phyloP scores from a whole-genome alignment of 2,113 vertebrate genomes.

The Symphodus melops region DNA sequence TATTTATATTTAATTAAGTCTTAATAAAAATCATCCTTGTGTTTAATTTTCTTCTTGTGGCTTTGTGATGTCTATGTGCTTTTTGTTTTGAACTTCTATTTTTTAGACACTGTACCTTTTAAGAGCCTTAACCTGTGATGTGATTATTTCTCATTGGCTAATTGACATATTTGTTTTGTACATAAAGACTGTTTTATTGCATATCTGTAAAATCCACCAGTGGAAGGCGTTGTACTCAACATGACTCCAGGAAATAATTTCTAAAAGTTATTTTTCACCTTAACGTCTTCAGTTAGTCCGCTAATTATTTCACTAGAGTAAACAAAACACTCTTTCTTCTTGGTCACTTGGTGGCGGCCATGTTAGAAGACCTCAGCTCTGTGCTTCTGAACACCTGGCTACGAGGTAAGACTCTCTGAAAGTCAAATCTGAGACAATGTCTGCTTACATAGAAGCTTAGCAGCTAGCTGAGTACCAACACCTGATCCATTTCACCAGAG shows the following conservation, averaged over 20 bases:
- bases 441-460: background rate
- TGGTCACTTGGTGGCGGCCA: background rate
- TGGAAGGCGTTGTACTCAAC: background rate
- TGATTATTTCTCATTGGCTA: slow-evolving; percentile 4
- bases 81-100: background rate
- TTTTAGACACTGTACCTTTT: background rate
- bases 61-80: no score
- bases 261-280: background rate
- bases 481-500: background rate
- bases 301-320: background rate
- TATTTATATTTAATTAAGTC: no score
- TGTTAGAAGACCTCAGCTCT: background rate
- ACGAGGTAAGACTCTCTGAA: slow-evolving; percentile 7
- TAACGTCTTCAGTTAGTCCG: background rate
- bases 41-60: no score
- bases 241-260: background rate
- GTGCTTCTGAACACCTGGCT: background rate
- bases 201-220: background rate
- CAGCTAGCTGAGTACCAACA: background rate
- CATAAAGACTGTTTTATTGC: background rate
- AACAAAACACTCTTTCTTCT: background rate
- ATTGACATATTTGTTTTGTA: slow-evolving; percentile 11
- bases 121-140: background rate
- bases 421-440: background rate
- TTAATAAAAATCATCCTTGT: no score